phyloP scores from a whole-genome alignment of 2,113 vertebrate species.

The Macaca mulatta region DNA sequence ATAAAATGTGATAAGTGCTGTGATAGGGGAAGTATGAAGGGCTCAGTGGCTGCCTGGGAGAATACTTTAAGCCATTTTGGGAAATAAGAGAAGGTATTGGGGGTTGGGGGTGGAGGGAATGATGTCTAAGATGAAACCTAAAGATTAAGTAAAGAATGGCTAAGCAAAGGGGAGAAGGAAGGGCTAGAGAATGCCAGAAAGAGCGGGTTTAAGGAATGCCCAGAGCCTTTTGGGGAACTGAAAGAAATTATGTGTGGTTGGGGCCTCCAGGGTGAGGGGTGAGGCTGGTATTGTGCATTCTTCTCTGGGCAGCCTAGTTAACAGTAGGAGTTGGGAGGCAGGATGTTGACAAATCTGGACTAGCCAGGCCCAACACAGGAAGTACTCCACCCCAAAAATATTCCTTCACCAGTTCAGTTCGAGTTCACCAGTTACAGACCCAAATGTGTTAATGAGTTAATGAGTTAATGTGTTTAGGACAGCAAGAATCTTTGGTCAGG shows the following conservation, averaged over 20 bases:
- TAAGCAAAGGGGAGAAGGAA: background rate
- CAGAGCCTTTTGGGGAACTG: background rate
- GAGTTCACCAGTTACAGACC: background rate
- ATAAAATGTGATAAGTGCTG: background rate
- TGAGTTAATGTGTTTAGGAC: background rate
- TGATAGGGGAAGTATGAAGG: background rate
- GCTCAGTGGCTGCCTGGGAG: background rate
- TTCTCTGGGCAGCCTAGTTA: background rate
- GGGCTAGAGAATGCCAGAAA: background rate
- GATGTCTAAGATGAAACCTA: background rate
- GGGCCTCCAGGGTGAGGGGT: background rate
- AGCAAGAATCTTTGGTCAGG: constrained; percentile 6
- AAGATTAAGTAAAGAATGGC: background rate
- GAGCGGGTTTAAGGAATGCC: background rate
- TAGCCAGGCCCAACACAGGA: background rate
- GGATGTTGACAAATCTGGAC: constrained; percentile 25
- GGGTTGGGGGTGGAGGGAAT: background rate
- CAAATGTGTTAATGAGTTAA: background rate
- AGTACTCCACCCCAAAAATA: background rate
- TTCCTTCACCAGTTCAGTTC: background rate
- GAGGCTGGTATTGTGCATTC: background rate
- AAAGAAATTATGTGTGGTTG: background rate
- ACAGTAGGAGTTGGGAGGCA: background rate
- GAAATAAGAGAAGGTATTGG: background rate
- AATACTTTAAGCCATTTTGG: background rate